Evolutionary conservation across 2,888 invertebrate species (phyloP).

Genomic region (Isotomurus palustris): DNA sequence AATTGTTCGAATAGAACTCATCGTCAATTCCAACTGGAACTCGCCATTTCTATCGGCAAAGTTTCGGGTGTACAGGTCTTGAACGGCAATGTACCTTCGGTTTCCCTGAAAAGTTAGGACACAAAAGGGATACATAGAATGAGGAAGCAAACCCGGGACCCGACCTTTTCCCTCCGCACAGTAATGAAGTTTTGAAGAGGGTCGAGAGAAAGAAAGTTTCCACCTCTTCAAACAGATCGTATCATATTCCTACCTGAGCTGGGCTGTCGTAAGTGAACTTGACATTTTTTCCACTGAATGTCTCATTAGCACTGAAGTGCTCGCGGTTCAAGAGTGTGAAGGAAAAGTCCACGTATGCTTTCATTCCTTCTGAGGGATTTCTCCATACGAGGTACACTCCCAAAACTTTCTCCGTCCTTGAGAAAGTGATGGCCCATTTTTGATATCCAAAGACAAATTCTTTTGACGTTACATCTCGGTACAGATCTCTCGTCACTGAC

Average conservation of each 20-base stretch:
- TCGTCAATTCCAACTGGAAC: constrained; percentile 71
- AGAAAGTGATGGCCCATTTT: constrained; percentile 75
- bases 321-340: constrained; percentile 74
- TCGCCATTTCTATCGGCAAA: constrained; percentile 76
- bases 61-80: constrained; percentile 64
- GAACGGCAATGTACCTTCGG: constrained; percentile 66
- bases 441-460: constrained; percentile 78
- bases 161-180: too few species aligned
- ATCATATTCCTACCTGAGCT: constrained; percentile 33
- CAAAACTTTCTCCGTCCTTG: constrained; percentile 67
- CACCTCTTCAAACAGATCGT: too few species aligned
- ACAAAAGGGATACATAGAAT: neutral
- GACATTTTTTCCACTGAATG: constrained; percentile 71
- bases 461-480: constrained; percentile 74
- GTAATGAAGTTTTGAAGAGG: too few species aligned
- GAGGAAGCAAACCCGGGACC: too few species aligned
- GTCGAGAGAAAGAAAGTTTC: too few species aligned
- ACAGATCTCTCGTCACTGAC: constrained; percentile 69
- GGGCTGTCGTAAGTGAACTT: constrained; percentile 49
- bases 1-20: constrained; percentile 69
- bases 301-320: constrained; percentile 76
- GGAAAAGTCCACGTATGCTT: constrained; percentile 73
- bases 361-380: constrained; percentile 68
- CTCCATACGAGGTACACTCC: constrained; percentile 75
- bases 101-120: constrained; percentile 57